These are phyloP conservation scores for Drosophila kurseongensis DNA, from an alignment of 1,140 invertebrate genomes.

Conservation along the genomic window DNA sequence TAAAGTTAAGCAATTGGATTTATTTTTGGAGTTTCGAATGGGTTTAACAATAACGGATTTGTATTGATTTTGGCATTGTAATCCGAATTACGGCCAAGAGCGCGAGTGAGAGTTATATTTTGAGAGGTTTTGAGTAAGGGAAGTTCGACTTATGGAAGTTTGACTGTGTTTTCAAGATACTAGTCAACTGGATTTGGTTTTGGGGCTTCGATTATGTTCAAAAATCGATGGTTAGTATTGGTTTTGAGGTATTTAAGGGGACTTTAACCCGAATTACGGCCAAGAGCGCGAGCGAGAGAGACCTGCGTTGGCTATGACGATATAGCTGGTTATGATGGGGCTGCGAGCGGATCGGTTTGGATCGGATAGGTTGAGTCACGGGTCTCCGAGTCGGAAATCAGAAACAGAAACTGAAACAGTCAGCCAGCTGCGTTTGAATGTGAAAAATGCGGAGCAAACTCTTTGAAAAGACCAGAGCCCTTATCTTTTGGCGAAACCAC, in stretches of 20 bases:
- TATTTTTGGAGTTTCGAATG: background rate
- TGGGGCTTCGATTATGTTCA: background rate
- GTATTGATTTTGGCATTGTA: background rate
- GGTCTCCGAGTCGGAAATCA: conserved; percentile 22
- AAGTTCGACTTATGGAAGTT: background rate
- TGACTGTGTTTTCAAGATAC: background rate
- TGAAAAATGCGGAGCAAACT: conserved; percentile 36
- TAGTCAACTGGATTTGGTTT: background rate
- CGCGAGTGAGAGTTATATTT: conserved; percentile 2
- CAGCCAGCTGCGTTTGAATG: conserved; percentile 48
- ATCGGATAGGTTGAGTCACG: conserved; percentile 63
- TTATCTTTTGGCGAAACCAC: conserved; percentile 69
- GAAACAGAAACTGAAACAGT: conserved; percentile 8
- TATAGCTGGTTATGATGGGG: conserved; percentile 6
- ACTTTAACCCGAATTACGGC: conserved; percentile 10
- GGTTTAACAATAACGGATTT: too few species aligned
- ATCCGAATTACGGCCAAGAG: conserved; percentile 14
- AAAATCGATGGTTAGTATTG: background rate
- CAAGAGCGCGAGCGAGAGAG: conserved; percentile 19
- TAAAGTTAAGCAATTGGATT: background rate
- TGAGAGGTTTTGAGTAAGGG: too few species aligned
- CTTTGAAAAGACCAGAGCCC: conserved; percentile 14
- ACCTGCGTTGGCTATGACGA: conserved; percentile 28
- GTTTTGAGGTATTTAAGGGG: background rate
- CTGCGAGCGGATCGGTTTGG: conserved; percentile 8